Evolutionary conservation across 2,113 vertebrate genomes (phyloP), one percentile per base, ranked within the genome.

Genomic region (Sterrhoptilus dennistouni): DNA sequence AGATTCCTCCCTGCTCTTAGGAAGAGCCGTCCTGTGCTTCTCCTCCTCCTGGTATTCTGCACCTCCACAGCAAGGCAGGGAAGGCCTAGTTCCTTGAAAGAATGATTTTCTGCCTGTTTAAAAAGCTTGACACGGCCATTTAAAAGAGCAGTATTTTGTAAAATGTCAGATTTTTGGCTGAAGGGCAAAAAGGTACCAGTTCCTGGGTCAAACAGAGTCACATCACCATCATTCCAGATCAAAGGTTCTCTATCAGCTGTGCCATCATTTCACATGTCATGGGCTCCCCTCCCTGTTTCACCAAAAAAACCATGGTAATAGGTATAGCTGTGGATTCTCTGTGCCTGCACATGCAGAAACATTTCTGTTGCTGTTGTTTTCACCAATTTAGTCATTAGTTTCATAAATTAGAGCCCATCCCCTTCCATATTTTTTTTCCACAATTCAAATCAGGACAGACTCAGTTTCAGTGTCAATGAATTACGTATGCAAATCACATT

Each of bases 11-110:
- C 36, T 4, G 3, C n/a, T 60, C 19, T 54, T 17, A 27, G 29
- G 29, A 76, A 79, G 36, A 76, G n/a, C 23, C 4, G 3, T 3
- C 52, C 23, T 0, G 0, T 10, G 10, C 27, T 82, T 79, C 35
- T 56, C 25, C 49, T 54, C 23, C 57, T 54, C 61, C 29, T 42
- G 52, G 28, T 54, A 28, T 22, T n/a, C 60, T 59, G 60, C 20
- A 79, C 38, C 47, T 71, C 33, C 45, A 22, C 0, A 69, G 29
- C 22, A 33, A 68, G 38, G 53, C 74, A 87, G 49, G 35, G 12
- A 78, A 81, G 60, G 33, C 7, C 24, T 14, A 1, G 2, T 10
- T 75, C 52, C 63, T 17, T 9, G 10, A 64, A 87, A 49, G 24
- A 75, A 81, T 0, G 0, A 52, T 54, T 74, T 89, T n/a, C 28